phyloP scores from a whole-genome alignment of 1,140 invertebrate species.

The Rhysida immarginata region DNA sequence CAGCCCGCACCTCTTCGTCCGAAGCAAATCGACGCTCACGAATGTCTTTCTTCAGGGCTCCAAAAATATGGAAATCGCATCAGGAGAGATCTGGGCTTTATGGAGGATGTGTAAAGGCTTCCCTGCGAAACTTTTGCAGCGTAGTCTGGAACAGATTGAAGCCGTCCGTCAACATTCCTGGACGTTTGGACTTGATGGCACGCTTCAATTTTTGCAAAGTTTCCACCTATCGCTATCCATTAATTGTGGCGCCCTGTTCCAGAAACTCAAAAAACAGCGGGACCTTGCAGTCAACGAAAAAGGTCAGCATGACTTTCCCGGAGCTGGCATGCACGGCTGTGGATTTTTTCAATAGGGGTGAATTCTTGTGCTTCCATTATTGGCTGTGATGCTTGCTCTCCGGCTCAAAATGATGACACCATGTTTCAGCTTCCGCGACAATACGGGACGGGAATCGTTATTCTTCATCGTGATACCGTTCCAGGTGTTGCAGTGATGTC shows the following conservation, averaged over 20 bases:
- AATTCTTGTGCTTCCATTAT: background rate
- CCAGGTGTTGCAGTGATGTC: background rate
- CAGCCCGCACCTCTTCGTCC: background rate
- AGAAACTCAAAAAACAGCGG: background rate
- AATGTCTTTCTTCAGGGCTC: background rate
- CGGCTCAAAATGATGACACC: background rate
- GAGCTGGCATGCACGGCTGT: background rate
- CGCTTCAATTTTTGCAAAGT: background rate
- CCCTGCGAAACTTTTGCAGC: background rate
- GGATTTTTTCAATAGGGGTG: background rate
- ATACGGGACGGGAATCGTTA: background rate
- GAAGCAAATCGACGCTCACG: background rate
- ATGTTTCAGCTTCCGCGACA: background rate
- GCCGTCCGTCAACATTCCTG: background rate
- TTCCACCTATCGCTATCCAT: background rate
- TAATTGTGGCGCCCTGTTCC: background rate
- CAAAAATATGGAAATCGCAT: conserved; percentile 4
- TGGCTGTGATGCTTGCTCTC: background rate
- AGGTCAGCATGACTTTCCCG: background rate
- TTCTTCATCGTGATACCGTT: background rate
- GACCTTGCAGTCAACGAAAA: background rate
- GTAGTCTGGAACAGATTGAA: background rate
- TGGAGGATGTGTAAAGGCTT: background rate
- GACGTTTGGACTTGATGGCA: background rate
- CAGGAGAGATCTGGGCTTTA: conserved; percentile 1